Evolutionary conservation across 2,113 vertebrate species (phyloP).

Genomic region (Balaeniceps rex): DNA sequence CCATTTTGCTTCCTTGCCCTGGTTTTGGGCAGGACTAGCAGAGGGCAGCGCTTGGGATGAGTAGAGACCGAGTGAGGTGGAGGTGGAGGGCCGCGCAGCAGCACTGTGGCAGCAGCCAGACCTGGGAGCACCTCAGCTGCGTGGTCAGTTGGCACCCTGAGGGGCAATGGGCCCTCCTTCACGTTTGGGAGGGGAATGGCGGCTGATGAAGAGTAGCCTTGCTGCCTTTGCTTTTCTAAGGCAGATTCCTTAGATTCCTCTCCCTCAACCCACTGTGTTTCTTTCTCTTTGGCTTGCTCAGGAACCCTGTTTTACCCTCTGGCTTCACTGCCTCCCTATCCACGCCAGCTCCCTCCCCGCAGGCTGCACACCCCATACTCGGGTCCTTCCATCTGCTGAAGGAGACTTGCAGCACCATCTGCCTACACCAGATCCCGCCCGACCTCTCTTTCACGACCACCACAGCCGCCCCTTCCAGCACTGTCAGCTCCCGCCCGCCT

Average conservation of each 20-base stretch:
- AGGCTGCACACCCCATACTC: not conserved
- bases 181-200: not conserved
- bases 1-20: not conserved
- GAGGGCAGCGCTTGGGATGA: not conserved
- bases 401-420: not conserved
- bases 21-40: not conserved
- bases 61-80: accelerated
- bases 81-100: not conserved
- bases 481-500: not conserved
- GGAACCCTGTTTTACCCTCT: not conserved
- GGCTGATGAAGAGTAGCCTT: not conserved
- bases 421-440: not conserved
- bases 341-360: not conserved
- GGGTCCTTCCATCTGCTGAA: accelerated
- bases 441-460: not conserved
- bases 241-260: not conserved
- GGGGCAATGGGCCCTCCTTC: not conserved
- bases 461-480: not conserved
- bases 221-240: not conserved
- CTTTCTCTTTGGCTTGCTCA: not conserved
- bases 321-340: not conserved
- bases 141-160: not conserved
- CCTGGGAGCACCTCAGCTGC: not conserved
- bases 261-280: not conserved
- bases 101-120: not conserved